Conservation (phyloP, 2,113 vertebrate genomes). For the Scalopus aquaticus region DNA sequence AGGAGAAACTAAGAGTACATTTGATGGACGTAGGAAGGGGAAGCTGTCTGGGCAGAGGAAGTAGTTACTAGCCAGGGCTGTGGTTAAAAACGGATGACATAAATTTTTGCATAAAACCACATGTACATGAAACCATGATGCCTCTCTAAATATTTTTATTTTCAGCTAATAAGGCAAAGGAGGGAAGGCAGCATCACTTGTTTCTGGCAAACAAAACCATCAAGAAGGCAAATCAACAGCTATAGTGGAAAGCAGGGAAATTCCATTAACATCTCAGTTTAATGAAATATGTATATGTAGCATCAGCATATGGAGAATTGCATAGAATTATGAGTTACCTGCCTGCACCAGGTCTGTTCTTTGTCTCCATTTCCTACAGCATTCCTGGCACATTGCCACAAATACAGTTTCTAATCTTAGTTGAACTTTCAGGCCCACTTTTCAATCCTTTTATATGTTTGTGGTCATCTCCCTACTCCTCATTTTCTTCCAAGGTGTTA, state of each 20-base stretch:
- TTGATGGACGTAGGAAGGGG: neutral
- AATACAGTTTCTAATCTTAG: no score
- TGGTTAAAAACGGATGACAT: neutral
- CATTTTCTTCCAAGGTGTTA: no score
- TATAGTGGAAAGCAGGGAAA: rapidly evolving
- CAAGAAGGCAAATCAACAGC: neutral
- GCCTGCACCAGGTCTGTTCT: neutral
- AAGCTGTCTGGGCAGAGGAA: neutral
- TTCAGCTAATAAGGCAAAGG: neutral
- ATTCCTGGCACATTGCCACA: no score
- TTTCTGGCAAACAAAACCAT: neutral
- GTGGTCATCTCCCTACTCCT: no score
- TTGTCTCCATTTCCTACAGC: neutral
- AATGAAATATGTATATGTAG: neutral
- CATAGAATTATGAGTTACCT: neutral
- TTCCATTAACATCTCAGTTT: neutral
- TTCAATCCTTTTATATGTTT: no score
- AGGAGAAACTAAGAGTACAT: neutral
- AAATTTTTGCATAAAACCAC: constrained; percentile 21
- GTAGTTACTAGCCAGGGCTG: neutral
- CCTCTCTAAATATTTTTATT: neutral
- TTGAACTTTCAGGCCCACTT: no score
- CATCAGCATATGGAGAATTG: neutral
- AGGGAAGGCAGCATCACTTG: neutral
- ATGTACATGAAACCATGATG: neutral